Evolutionary conservation across 64 coral and sea anemone genomes (phyloP), one percentile per base, ranked within the genome.

Genomic region (Trachythela sp.): DNA sequence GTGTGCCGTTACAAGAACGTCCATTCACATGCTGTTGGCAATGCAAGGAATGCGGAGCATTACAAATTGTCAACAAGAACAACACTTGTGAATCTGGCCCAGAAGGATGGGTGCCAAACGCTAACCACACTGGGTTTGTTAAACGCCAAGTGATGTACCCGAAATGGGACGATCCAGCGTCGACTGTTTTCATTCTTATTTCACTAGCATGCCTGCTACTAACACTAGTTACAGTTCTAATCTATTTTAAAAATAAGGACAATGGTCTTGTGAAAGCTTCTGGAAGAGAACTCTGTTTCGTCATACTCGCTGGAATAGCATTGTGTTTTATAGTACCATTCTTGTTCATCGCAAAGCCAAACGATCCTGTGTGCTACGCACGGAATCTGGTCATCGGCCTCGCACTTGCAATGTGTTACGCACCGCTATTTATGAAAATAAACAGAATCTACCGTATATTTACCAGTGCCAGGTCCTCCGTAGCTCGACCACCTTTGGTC

Each of bases 191-290:
- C 4, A 92, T 90, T 70, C 56, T 83, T n/a, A 89, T 91, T 0
- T 70, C 96, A 0, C 51, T 85, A 2, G 38, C 95, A 1, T 94
- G 96, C 8, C 90, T 99, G 29, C 42, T 95, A 14, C 85, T 90
- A 37, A 95, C 89, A 22, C 33, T 86, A 18, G 4, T 89, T 1
- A 91, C 92, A 0, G 59, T 88, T 22, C 43, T 87, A 1, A 64
- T 93, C 39, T 99, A 95, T 71, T 13, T 91, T 68, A 48, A 85
- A 22, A 71, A 89, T 35, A 94, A 80, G 0, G 88, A 95, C 26
- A 94, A 94, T 13, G 93, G 93, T 33, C 71, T 99, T 29, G 91
- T 99, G 26, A 99, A 99, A 86, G 96, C 96, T 35, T 99, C 96
- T 20, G 96, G 96, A 56, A 94, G 91, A 84, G 96, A 99, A 48